Evolutionary conservation across 1,140 invertebrate genomes (phyloP).

Genomic region (Brachionus calyciflorus): DNA sequence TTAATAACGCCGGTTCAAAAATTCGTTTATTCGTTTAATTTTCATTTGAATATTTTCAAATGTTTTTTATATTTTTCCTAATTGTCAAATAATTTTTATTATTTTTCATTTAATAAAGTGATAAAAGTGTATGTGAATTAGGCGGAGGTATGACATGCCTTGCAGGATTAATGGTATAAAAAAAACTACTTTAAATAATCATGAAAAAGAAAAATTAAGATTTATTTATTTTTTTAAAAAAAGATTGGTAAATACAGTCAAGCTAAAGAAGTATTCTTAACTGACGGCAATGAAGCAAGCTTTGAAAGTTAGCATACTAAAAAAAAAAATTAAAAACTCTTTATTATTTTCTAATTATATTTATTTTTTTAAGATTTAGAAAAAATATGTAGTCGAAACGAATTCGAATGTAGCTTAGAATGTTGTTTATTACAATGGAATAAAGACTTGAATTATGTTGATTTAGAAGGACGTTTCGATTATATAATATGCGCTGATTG

Average conservation of each 20-base stretch:
- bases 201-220: not conserved
- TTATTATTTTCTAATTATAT: constrained; percentile 1
- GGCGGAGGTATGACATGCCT: constrained; percentile 80
- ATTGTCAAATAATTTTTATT: no score
- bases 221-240: not conserved
- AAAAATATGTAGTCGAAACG: constrained; percentile 62
- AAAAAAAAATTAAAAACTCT: no score
- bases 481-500: constrained; percentile 74
- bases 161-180: constrained; percentile 70
- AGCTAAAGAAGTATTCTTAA: constrained; percentile 62
- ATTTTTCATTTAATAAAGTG: constrained; percentile 51
- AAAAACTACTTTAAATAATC: constrained; percentile 63
- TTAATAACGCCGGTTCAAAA: no score
- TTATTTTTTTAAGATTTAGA: constrained; percentile 64
- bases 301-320: constrained; percentile 67
- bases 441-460: constrained; percentile 49
- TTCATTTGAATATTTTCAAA: no score
- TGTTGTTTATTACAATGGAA: constrained; percentile 53
- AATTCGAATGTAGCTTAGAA: constrained; percentile 39
- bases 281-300: constrained; percentile 75
- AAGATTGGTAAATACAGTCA: constrained; percentile 55
- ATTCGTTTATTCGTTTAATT: no score
- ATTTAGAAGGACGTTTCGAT: constrained; percentile 64
- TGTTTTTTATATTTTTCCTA: no score
- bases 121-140: constrained; percentile 71